Conservation (phyloP, 2,888 invertebrate species). For the Machimus atricapillus region DNA sequence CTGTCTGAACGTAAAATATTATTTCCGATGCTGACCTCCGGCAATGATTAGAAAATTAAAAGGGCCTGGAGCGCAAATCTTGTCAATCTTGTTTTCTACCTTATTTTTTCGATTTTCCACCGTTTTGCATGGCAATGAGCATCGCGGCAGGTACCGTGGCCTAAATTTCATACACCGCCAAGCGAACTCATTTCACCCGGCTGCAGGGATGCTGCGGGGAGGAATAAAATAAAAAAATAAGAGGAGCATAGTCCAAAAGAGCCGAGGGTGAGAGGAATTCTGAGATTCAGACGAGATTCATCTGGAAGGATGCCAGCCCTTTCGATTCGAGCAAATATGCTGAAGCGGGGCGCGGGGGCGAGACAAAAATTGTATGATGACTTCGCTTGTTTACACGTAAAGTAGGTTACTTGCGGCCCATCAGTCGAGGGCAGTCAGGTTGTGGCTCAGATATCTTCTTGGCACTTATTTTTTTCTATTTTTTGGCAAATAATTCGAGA, state of each 20-base stretch:
- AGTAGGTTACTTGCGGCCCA: background rate
- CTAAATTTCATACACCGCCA: background rate
- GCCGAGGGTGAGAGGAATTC: background rate
- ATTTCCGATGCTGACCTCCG: background rate
- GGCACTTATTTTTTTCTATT: background rate
- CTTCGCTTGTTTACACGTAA: background rate
- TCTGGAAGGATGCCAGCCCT: slow-evolving; percentile 14
- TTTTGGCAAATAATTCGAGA: background rate
- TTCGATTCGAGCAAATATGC: background rate
- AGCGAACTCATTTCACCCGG: background rate
- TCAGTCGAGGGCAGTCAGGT: background rate
- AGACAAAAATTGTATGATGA: background rate
- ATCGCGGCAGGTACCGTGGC: background rate
- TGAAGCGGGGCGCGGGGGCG: background rate
- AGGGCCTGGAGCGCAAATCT: background rate
- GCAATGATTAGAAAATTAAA: slow-evolving; percentile 10
- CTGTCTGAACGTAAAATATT: background rate
- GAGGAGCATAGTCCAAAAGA: background rate
- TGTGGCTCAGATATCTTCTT: background rate
- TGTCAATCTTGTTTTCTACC: background rate
- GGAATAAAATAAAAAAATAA: background rate
- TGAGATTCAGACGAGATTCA: background rate
- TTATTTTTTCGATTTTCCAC: background rate
- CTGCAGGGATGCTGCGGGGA: background rate
- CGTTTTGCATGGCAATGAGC: background rate